These are phyloP conservation scores for Lepidotrigona ventralis DNA, from an alignment of 1,140 invertebrate genomes.

Conservation along the genomic window DNA sequence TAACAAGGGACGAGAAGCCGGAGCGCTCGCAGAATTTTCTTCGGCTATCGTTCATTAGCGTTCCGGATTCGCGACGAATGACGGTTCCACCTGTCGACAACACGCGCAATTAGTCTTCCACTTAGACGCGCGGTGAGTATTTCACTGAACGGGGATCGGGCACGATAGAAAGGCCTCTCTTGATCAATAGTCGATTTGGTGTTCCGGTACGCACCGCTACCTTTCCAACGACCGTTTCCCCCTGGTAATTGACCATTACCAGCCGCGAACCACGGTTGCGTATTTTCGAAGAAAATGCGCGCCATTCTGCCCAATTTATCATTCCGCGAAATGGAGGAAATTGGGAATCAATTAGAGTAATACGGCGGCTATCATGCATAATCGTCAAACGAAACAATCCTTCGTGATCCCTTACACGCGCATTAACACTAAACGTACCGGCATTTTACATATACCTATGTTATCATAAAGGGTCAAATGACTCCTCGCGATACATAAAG, in stretches of 20 bases:
- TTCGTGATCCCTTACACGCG: neutral
- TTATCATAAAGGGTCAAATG: too few relatives aligned
- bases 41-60: conserved; percentile 53
- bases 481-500: too few relatives aligned
- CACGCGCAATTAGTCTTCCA: conserved; percentile 63
- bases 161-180: conserved; percentile 62
- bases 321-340: conserved; percentile 41
- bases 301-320: conserved; percentile 58
- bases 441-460: too few relatives aligned
- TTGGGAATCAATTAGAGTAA: conserved; percentile 50
- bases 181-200: conserved; percentile 65
- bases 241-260: conserved; percentile 54
- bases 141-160: conserved; percentile 58
- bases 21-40: conserved; percentile 22
- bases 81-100: conserved; percentile 64
- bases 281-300: conserved; percentile 53
- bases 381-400: conserved; percentile 23
- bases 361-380: conserved; percentile 1
- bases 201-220: conserved; percentile 39
- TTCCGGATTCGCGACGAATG: conserved; percentile 53
- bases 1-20: too few relatives aligned
- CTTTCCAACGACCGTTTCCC: conserved; percentile 44
- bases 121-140: conserved; percentile 61
- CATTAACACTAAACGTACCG: too few relatives aligned
- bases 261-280: conserved; percentile 47